These are phyloP conservation scores for Ptyas mucosa DNA, from an alignment of 2,113 vertebrate genomes.

Conservation along the genomic window DNA sequence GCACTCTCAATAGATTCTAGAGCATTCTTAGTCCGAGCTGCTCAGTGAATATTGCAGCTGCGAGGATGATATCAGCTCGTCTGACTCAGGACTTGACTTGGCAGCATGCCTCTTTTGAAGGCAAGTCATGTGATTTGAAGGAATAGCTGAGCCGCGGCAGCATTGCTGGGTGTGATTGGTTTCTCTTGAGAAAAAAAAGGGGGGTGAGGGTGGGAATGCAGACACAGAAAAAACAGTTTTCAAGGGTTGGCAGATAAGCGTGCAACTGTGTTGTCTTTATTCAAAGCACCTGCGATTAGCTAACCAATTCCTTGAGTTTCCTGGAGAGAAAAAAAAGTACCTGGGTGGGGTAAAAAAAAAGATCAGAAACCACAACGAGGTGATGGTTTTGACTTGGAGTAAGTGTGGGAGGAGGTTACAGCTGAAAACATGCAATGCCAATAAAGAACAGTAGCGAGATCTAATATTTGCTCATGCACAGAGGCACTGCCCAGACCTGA, in stretches of 20 bases:
- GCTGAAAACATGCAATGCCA: neutral
- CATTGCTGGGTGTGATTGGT: neutral
- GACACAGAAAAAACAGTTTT: neutral
- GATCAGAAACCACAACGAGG: neutral
- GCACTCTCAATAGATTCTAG: neutral
- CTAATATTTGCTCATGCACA: neutral
- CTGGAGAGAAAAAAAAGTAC: fast-evolving
- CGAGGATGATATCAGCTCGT: neutral
- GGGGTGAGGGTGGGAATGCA: too few relatives aligned
- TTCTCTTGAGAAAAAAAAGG: neutral
- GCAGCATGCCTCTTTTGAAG: neutral
- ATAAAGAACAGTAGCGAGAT: neutral
- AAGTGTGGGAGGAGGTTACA: neutral
- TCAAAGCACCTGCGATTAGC: neutral
- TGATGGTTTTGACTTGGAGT: neutral
- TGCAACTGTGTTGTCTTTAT: neutral
- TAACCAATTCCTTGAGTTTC: neutral
- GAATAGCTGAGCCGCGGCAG: neutral
- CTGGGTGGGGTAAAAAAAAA: neutral
- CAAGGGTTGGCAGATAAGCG: neutral
- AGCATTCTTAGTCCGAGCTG: neutral
- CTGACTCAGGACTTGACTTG: neutral
- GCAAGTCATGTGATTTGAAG: neutral
- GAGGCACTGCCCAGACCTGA: neutral
- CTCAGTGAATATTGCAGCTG: neutral